Evolutionary conservation across 2,888 invertebrate genomes (phyloP).

Genomic region (Meganola albula): DNA sequence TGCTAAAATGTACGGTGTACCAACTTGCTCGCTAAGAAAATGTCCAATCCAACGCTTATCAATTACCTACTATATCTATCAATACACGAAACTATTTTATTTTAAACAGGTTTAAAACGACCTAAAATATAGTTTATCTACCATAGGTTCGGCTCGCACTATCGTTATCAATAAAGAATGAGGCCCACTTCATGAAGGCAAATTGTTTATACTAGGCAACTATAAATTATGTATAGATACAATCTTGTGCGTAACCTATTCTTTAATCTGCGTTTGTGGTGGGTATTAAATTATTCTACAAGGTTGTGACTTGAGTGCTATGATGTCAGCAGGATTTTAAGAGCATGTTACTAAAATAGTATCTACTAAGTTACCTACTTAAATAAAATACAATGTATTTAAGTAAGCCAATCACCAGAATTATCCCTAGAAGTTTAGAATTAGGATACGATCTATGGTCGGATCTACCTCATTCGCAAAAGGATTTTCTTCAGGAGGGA

Average conservation of each 20-base stretch:
- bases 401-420: too few species aligned
- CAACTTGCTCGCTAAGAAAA: slow-evolving; percentile 39
- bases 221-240: slow-evolving; percentile 5
- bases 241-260: too few species aligned
- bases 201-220: slow-evolving; percentile 12
- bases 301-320: slow-evolving; percentile 10
- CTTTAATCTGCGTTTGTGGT: slow-evolving; percentile 7
- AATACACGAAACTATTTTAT: slow-evolving; percentile 10
- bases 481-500: slow-evolving; percentile 62
- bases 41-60: slow-evolving; percentile 46
- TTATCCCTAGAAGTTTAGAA: slow-evolving; percentile 11
- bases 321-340: slow-evolving; percentile 14
- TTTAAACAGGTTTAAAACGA: slow-evolving; percentile 14
- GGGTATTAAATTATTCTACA: slow-evolving; percentile 12
- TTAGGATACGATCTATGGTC: slow-evolving; percentile 27
- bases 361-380: too few species aligned
- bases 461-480: slow-evolving; percentile 71
- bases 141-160: slow-evolving; percentile 13
- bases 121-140: slow-evolving; percentile 9
- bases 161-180: slow-evolving; percentile 31
- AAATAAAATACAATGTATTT: too few species aligned
- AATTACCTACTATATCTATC: slow-evolving; percentile 23
- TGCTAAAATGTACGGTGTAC: slow-evolving; percentile 37
- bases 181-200: slow-evolving; percentile 11
- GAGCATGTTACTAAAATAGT: neutral